Percentiles rank a stretch among this genome's conserved stretches.
phyloP scores from a whole-genome alignment of 2,888 invertebrate species.

The Watsonalla cultraria region DNA sequence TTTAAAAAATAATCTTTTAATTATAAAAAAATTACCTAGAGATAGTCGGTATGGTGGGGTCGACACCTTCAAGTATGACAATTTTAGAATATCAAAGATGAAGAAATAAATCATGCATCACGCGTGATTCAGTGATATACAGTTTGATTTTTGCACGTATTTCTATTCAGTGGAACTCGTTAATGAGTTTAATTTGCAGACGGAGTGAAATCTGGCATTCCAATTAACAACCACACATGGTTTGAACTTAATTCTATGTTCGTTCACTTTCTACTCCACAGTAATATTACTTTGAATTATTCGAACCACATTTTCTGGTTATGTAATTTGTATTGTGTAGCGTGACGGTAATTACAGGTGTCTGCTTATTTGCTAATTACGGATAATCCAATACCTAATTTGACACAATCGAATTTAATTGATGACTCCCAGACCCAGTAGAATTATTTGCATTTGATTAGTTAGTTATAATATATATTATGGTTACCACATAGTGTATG shows the following conservation, averaged over 20 bases:
- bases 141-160: background rate
- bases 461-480: too few species aligned
- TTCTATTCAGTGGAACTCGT: background rate
- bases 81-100: background rate
- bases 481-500: too few species aligned
- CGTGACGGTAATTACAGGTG: background rate
- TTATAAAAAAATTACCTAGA: too few species aligned
- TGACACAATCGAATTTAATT: background rate
- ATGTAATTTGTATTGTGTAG: background rate
- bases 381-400: background rate
- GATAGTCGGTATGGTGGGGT: too few species aligned
- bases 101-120: background rate
- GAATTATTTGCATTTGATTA: too few species aligned
- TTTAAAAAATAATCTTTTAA: too few species aligned
- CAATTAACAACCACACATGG: background rate
- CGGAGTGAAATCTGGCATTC: background rate
- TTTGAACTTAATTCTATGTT: background rate
- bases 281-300: background rate
- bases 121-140: background rate
- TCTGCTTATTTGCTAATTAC: background rate
- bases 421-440: too few species aligned
- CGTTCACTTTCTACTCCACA: background rate
- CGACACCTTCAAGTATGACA: too few species aligned
- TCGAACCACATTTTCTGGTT: background rate
- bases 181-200: background rate